Conservation (phyloP, 2,113 vertebrate genomes). For the Calypte anna region DNA sequence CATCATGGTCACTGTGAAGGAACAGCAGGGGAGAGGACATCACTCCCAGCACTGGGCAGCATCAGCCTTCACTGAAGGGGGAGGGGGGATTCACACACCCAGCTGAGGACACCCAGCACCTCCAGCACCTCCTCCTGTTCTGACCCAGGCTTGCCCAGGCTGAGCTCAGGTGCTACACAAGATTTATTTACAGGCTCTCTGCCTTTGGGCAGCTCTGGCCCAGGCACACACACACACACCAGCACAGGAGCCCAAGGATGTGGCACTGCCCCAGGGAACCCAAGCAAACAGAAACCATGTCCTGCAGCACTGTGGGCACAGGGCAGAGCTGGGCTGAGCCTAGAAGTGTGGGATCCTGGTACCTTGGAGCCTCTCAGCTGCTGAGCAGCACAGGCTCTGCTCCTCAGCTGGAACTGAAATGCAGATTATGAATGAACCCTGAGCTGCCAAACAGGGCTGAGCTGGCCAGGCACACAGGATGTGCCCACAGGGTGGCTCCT, state of each 20-base stretch:
- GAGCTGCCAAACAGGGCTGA: not conserved
- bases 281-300: not conserved
- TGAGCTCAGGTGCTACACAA: accelerated
- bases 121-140: not conserved
- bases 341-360: not conserved
- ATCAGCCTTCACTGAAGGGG: not conserved
- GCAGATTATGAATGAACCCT: not conserved
- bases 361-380: not conserved
- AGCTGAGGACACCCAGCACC: not conserved
- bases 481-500: not conserved
- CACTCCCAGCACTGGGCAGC: not conserved
- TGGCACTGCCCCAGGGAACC: not conserved
- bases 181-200: not conserved
- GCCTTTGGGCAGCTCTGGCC: not conserved
- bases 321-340: not conserved
- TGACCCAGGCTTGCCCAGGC: not conserved
- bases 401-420: not conserved
- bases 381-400: not conserved
- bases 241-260: accelerated
- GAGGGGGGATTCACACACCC: not conserved
- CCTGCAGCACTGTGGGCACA: not conserved
- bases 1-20: constrained; percentile 89
- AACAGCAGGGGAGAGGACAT: not conserved
- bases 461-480: not conserved
- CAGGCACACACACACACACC: not conserved